A percentile compares a stretch with the other conserved stretches of the same genome.
Evolutionary conservation across 2,888 invertebrate species (phyloP).

Genomic region (Augiades crinisus): DNA sequence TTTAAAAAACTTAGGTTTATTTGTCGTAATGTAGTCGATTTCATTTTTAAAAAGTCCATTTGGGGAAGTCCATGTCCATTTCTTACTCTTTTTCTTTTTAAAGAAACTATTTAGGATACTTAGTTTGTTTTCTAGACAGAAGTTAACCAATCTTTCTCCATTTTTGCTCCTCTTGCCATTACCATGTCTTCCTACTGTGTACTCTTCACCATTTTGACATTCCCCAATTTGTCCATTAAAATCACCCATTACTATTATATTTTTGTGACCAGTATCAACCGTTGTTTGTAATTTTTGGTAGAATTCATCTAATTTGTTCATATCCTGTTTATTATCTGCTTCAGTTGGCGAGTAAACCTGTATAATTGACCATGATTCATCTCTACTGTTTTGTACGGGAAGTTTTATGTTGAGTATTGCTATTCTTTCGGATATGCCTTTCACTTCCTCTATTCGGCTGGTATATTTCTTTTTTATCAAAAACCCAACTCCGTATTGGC

Average conservation of each 20-base stretch:
- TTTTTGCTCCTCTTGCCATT: not conserved
- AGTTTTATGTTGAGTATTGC: constrained; percentile 14
- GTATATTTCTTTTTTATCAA: too few relatives aligned
- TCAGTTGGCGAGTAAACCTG: constrained; percentile 33
- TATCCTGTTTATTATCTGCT: constrained; percentile 16
- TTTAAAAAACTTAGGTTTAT: constrained; percentile 29
- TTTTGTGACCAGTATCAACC: constrained; percentile 5
- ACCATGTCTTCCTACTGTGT: not conserved
- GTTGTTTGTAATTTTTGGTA: constrained; percentile 30
- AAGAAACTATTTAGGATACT: constrained; percentile 10
- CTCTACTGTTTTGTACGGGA: not conserved
- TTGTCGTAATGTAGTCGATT: constrained; percentile 34
- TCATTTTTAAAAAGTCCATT: constrained; percentile 31
- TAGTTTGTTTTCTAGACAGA: not conserved
- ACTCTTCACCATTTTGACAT: not conserved
- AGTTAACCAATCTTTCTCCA: not conserved
- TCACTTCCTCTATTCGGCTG: too few relatives aligned
- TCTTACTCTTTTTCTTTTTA: constrained; percentile 29
- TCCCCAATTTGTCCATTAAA: constrained; percentile 33
- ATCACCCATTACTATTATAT: constrained; percentile 32
- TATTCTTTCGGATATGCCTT: constrained; percentile 27
- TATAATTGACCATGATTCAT: constrained; percentile 24
- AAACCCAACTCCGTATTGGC: constrained; percentile 26
- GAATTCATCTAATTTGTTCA: constrained; percentile 25
- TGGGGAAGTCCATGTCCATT: constrained; percentile 37